Base-by-base conservation (phyloP, 2,888 invertebrate species). In the Philereme vetulata region DNA sequence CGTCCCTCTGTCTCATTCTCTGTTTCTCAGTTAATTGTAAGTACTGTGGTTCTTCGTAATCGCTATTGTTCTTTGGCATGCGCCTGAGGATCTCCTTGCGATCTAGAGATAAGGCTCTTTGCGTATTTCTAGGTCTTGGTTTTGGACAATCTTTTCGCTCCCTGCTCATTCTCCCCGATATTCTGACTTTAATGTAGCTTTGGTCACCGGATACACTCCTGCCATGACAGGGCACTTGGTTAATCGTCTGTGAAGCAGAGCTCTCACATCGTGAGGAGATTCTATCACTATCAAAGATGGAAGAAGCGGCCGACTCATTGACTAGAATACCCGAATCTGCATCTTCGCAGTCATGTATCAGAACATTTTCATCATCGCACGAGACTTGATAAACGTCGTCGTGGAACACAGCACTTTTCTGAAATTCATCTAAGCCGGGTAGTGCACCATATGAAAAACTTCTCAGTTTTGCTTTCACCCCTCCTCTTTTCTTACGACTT, bases 361-460 rank as follows among this genome's bases (percentile, higher is more conserved):
- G 83, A 53, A 93, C 85, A 72, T 93, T 93, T 78, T 93, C 93
- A 74, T 93, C 92, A 63, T 92, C 92, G 74, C 91, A 93, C 9
- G 88, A 86, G 51, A 86, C 84, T 68, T 89, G 88, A 66, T 92
- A 89, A 9, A 90, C 86, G 45, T 94, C 93, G 68, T 95, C 94
- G 65, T 94, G 94, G 78, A 94, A 95, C 7, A 95, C 88, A 2
- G 95, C 93, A 76, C 85, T 88, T 75, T 92, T 93, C 74, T 95
- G 94, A 67, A 96, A 94, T 75, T 95, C 95, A 67, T 95, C 95
- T 66, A 96, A 84, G 0, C 95, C 95, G 0, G 96, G 95, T 61
- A 96, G 83, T 7, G 95, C 94, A 1, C 96, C 96, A 72, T 95
- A 96, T 0, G 96, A 96, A 80, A 96, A 95, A 78, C 96, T 96